Base-by-base conservation (phyloP, 2,113 vertebrate genomes). In the Bolborhynchus lineola region DNA sequence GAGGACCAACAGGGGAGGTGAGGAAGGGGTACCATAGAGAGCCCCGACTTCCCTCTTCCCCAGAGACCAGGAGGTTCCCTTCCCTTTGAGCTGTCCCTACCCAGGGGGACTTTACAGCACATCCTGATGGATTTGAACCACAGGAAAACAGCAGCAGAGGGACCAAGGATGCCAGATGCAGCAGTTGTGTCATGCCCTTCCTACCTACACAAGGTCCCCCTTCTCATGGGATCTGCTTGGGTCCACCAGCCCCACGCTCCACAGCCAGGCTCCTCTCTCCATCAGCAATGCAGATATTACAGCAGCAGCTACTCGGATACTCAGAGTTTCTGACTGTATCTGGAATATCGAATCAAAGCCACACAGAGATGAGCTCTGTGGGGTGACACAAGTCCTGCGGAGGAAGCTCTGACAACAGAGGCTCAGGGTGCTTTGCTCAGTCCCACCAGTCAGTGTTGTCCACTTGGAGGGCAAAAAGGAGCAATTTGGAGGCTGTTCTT, bases 291-390 rank as follows among this genome's bases (percentile, higher is more conserved):
- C 72, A 88, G 90, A 26, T 7, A 4, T 19, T 20, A 44, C 0
- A 1, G 92, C 88, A 78, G 83, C 20, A 81, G 82, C 72, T 29
- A 4, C 90, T 53, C 0, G 0, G 52, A 13, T 15, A 63, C 16
- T 33, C 6, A 1, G 39, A 55, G 49, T 7, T 80, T 24, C 82
- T 68, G 71, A 41, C 79, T 94, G 85, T 42, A 50, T 53, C 88
- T 70, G 18, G 75, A 82, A 86, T 33, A 84, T 55, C 93, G 87
- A 70, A 25, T 81, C 86, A 82, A 94, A 83, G 86, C 86, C 80
- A 59, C 21, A 76, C 74, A 70, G 79, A 70, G 79, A 37, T 44
- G 47, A 67, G 60, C 62, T 75, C 65, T 29, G 62, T 15, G 53
- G 41, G 60, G 68, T 70, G 71, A 42, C 90, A 74, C 21, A 8